A percentile compares a stretch with the other conserved stretches of the same genome.
These are phyloP conservation scores for Petrophora chlorosata DNA, from an alignment of 2,888 invertebrate species.

Conservation along the genomic window DNA sequence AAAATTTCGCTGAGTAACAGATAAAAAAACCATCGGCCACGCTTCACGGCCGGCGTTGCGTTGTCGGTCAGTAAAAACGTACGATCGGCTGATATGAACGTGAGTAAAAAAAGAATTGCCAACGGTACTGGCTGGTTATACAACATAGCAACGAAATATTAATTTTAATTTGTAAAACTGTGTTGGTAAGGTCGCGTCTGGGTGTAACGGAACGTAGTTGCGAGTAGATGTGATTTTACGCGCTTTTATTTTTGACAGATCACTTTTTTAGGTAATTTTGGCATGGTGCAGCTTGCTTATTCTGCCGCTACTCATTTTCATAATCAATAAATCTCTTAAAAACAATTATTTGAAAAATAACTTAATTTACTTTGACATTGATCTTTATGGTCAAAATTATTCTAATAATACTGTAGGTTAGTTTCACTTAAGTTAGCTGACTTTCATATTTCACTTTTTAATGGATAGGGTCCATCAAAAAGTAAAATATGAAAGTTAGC, in stretches of 20 bases:
- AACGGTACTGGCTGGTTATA: constrained; percentile 39
- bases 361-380: no score
- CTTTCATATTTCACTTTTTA: no score
- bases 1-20: constrained; percentile 53
- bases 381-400: no score
- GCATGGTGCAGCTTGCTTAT: neutral
- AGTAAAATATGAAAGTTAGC: neutral
- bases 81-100: constrained; percentile 47
- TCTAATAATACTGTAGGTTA: no score
- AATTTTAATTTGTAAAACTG: constrained; percentile 34
- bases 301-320: no score
- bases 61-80: constrained; percentile 38
- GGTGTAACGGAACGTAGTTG: constrained; percentile 25
- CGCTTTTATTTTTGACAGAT: constrained; percentile 12
- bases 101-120: constrained; percentile 31
- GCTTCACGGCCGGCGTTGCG: constrained; percentile 35
- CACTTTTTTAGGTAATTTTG: neutral
- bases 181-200: constrained; percentile 25
- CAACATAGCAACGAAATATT: constrained; percentile 40
- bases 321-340: no score
- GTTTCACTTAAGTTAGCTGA: no score
- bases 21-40: constrained; percentile 40
- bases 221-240: constrained; percentile 4
- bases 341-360: no score
- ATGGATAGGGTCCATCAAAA: no score